Percentiles rank a stretch among this genome's conserved stretches.
These are phyloP conservation scores for Cheirogaleus major DNA, from an alignment of 2,797 vertebrate genomes.

Conservation along the genomic window DNA sequence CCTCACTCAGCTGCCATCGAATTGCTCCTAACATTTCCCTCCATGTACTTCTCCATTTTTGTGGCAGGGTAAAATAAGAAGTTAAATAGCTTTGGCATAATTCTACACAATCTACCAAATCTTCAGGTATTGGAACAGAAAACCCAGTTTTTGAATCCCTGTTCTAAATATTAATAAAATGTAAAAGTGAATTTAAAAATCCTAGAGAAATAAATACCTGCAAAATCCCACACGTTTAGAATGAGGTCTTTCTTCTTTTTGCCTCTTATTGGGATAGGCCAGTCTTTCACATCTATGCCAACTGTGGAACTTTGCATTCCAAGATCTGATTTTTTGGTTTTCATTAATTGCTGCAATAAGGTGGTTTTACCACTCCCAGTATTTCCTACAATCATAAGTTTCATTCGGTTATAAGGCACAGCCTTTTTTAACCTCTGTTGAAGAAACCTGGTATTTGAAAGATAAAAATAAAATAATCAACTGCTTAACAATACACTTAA, in stretches of 20 bases:
- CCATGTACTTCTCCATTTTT: neutral
- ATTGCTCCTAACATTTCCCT: neutral
- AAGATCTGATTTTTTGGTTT: slow-evolving; percentile 87
- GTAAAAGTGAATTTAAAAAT: neutral
- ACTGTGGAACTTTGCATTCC: slow-evolving; percentile 79
- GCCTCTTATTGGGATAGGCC: slow-evolving; percentile 90
- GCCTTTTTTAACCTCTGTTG: slow-evolving; percentile 98
- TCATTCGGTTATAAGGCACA: slow-evolving; percentile 96
- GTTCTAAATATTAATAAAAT: slow-evolving; percentile 21
- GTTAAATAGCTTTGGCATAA: neutral
- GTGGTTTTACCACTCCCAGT: slow-evolving; percentile 94
- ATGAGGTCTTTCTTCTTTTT: slow-evolving; percentile 91
- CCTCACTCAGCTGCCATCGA: neutral
- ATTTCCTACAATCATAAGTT: slow-evolving; percentile 96
- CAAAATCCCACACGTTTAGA: slow-evolving; percentile 98
- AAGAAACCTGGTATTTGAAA: slow-evolving; percentile 90
- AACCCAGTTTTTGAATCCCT: neutral
- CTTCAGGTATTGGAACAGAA: neutral
- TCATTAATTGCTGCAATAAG: slow-evolving; percentile 94
- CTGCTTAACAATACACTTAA: neutral
- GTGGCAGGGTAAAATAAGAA: neutral
- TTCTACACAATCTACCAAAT: neutral
- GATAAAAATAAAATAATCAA: slow-evolving; percentile 28
- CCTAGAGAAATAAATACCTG: slow-evolving; percentile 87
- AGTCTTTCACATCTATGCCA: slow-evolving; percentile 93